Evolutionary conservation across 2,888 invertebrate species (phyloP), one percentile per base, ranked within the genome.

Genomic region (Atethmia centrago): DNA sequence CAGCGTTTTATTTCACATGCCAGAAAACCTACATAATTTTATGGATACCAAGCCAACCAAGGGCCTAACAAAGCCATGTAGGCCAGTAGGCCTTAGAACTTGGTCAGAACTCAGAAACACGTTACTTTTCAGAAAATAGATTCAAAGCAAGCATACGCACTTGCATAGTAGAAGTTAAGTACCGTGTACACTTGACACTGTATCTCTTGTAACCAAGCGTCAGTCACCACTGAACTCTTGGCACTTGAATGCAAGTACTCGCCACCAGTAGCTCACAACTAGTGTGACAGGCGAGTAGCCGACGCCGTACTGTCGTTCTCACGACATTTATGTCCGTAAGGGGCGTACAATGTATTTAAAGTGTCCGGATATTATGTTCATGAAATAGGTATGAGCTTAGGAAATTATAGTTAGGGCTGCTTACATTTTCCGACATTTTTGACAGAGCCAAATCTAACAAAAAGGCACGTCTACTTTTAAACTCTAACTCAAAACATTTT

Each of bases 171-270:
- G n/a, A 67, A 42, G 53, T 63, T 31, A 64, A 76, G 78, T 36
- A n/a, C 53, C 55, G 36, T 66, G 56, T 74, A 53, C 53, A 80
- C 84, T 84, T 79, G 80, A 74, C 64, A 79, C 64, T 80, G 67
- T 47, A 45, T 74, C 31, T 74, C 74, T 67, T 63, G 75, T 84
- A 84, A 75, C 71, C 81, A 80, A 71, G 74, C 66, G 75, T 80
- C 81, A 84, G 40, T 84, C 75, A 71, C 16, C 55, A 19, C 42
- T 65, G 75, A 62, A 36, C 55, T 53, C n/a, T 71, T 75, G 84
- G 68, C 81, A 82, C 84, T 82, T 82, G 84, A 84, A 82, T 84
- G 75, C 69, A 62, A 70, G 81, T 62, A 71, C 80, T 69, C 65
- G 63, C 65, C 68, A 36, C 62, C 84, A 66, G 74, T 74, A 79